Base-by-base conservation (phyloP, 2,113 vertebrate species). In the Sula dactylatra region DNA sequence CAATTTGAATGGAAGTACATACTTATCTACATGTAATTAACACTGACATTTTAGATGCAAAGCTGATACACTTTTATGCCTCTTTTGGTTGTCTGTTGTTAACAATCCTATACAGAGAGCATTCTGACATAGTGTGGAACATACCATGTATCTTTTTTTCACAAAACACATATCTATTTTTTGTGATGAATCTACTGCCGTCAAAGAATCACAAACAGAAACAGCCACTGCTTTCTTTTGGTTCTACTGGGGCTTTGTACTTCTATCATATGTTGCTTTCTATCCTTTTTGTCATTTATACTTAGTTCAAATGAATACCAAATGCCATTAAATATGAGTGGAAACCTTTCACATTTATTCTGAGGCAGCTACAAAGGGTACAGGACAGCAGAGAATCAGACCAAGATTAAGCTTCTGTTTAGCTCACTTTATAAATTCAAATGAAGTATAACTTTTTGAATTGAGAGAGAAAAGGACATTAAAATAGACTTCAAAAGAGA, bases 371-470 rank as follows among this genome's bases (percentile, higher is more conserved):
- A 92, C 84, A 95, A 93, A 95, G 56, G 21, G 13, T 90, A 72
- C 49, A 86, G 77, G 85, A 65, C 62, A 88, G 54, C 31, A 88
- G 49, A 96, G 76, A 86, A 95, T 65, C 40, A 79, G 70, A 82
- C 38, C 20, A 38, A 88, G 92, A 85, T 95, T 79, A 94, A 88
- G 87, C 58, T 93, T 96, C 92, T 80, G 40, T 88, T 92, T 91
- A 89, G 42, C 47, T 81, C 74, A 61, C 59, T 94, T 90, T 96
- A 86, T 96, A 93, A 86, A 93, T 94, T 91, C 85, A 91, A 96
- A 96, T 95, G 44, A 88, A 95, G 54, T 66, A 88, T 54, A 92
- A 79, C 27, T 90, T 92, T 82, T 58, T 91, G 65, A 84, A 87
- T 13, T 71, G 67, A 78, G 56, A 62, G 19, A 76, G 61, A 82